Conservation (phyloP, 2,888 invertebrate species). For the Linnaemya vulpina region DNA sequence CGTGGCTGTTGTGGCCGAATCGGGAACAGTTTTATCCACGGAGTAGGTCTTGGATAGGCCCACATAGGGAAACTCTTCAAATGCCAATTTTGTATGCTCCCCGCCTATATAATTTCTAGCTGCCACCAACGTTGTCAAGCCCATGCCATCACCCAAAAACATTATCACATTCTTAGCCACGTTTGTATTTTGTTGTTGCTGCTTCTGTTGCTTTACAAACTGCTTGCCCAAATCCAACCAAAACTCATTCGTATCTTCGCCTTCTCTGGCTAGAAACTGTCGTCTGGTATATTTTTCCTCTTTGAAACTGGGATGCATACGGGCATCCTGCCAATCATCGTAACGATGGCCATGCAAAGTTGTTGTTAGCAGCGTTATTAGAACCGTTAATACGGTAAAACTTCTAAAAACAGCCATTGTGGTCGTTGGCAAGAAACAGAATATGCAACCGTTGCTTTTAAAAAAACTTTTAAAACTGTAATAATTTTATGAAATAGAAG, state of each 20-base stretch:
- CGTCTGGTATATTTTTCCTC: neutral
- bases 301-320: constrained; percentile 71
- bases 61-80: constrained; percentile 90
- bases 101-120: constrained; percentile 90
- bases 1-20: constrained; percentile 71
- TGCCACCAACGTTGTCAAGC: constrained; percentile 90
- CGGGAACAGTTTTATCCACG: constrained; percentile 88
- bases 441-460: constrained; percentile 2
- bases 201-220: constrained; percentile 56
- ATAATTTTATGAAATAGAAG: neutral
- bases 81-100: constrained; percentile 88
- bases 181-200: constrained; percentile 54
- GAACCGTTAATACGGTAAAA: neutral
- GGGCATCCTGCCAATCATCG: constrained; percentile 43
- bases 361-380: neutral
- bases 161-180: constrained; percentile 90
- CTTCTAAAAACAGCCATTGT: neutral
- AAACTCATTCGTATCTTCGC: constrained; percentile 64
- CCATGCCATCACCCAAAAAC: constrained; percentile 95
- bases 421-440: neutral
- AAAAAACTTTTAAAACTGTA: constrained; percentile 17
- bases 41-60: constrained; percentile 90
- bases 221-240: constrained; percentile 70
- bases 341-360: neutral
- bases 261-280: neutral